Conservation (phyloP, 1,140 invertebrate genomes). For the Drosophila leontia region DNA sequence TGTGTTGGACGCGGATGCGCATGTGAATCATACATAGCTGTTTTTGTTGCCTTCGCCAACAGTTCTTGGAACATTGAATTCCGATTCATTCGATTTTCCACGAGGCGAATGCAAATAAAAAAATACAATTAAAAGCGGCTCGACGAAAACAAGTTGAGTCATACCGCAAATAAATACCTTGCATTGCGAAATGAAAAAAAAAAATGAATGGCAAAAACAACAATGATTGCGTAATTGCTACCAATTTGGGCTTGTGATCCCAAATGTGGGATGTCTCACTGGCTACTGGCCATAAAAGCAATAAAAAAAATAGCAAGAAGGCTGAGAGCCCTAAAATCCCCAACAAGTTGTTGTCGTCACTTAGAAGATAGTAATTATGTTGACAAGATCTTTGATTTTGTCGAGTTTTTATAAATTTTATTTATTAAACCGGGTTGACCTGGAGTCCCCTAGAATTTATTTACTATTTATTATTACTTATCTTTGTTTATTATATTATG, state of each 20-base stretch:
- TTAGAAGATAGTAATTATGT: neutral
- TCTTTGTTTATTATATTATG: neutral
- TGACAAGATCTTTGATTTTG: neutral
- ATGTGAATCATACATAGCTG: constrained; percentile 26
- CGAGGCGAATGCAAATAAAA: constrained; percentile 28
- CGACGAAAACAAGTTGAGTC: constrained; percentile 46
- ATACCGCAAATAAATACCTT: constrained; percentile 12
- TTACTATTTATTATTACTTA: neutral
- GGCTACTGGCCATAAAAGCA: neutral
- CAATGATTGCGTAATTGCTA: constrained; percentile 70
- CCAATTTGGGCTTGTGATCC: constrained; percentile 59
- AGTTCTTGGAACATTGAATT: constrained; percentile 34
- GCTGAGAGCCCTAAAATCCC: neutral
- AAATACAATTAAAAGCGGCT: constrained; percentile 21
- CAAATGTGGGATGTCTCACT: neutral
- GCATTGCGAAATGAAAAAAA: constrained; percentile 21
- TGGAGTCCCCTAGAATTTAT: too few relatives aligned
- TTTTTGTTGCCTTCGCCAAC: neutral
- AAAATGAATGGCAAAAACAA: constrained; percentile 16
- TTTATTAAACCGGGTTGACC: neutral
- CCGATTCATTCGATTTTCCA: constrained; percentile 28
- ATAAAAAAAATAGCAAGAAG: constrained; percentile 1
- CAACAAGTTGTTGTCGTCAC: neutral
- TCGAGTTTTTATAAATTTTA: neutral
- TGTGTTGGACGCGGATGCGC: constrained; percentile 20